A percentile compares a stretch with the other conserved stretches of the same genome.
phyloP scores from a whole-genome alignment of 2,113 vertebrate genomes.

The chimpanzee (Pan troglodytes) region NHGRI_mPanTro3-v2.1_pri NC_072416.2:26923501-26924000 shows the following conservation, averaged over 20 bases:
- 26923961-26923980: not conserved
- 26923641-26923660: rapidly evolving
- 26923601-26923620: not conserved
- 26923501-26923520: too few relatives aligned
- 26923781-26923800: not conserved
- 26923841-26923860: not conserved
- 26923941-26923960: rapidly evolving
- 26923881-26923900: not conserved
- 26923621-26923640: rapidly evolving
- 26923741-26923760: not conserved
- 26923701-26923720: not conserved
- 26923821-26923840: rapidly evolving
- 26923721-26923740: not conserved
- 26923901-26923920: not conserved
- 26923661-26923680: not conserved
- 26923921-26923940: not conserved
- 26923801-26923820: too few relatives aligned
- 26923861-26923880: not conserved
- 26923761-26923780: not conserved
- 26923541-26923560: too few relatives aligned
- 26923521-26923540: too few relatives aligned
- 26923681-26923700: not conserved
- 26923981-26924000: not conserved
- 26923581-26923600: not conserved
- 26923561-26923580: too few relatives aligned